Percentiles rank a stretch among this genome's conserved stretches.
Conservation (phyloP, 2,113 vertebrate genomes). For the Ageneiosus marmoratus region DNA sequence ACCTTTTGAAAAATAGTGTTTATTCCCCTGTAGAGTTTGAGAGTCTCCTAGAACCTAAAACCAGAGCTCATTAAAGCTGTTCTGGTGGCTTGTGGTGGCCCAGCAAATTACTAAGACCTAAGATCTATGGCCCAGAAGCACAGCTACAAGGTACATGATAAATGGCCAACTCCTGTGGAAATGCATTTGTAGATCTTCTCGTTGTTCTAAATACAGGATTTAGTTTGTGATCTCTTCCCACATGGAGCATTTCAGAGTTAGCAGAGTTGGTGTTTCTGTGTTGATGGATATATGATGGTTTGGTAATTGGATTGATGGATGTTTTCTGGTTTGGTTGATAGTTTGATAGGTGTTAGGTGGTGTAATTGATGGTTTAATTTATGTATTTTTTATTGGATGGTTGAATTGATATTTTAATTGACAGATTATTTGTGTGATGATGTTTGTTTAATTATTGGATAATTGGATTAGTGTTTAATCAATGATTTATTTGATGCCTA, state of each 20-base stretch:
- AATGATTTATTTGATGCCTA: too few species aligned
- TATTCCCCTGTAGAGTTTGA: not conserved
- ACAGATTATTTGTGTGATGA: too few species aligned
- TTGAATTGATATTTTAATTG: too few species aligned
- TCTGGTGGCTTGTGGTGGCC: conserved; percentile 1
- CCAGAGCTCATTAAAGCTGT: not conserved
- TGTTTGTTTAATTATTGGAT: too few species aligned
- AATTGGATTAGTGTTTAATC: too few species aligned
- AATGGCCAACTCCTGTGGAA: not conserved
- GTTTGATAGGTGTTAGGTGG: too few species aligned
- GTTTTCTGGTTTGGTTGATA: not conserved
- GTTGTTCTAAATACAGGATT: not conserved
- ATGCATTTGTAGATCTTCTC: not conserved
- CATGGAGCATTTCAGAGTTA: not conserved
- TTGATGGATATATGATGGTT: not conserved
- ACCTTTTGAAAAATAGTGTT: not conserved
- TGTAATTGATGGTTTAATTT: too few species aligned
- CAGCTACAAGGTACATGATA: not conserved
- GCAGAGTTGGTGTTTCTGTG: not conserved
- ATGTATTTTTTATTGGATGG: too few species aligned
- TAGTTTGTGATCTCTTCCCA: not conserved
- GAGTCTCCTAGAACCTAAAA: not conserved
- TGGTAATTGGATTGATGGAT: not conserved
- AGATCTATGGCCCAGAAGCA: not conserved
- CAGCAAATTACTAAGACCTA: not conserved